phyloP scores from a whole-genome alignment of 2,113 vertebrate genomes.

The Ploceus nigricollis region DNA sequence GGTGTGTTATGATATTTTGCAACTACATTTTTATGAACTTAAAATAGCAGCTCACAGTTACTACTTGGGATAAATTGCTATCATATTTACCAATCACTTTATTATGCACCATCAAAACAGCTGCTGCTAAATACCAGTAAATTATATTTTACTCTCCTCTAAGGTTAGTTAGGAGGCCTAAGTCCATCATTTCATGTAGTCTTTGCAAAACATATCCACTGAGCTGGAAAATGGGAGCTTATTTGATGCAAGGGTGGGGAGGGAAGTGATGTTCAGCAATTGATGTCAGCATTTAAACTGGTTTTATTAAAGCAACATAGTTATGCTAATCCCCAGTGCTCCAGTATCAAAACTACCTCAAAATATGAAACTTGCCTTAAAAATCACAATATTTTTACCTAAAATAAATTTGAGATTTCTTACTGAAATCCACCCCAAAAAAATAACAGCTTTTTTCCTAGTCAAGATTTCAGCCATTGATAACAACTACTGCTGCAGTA shows the following conservation, averaged over 20 bases:
- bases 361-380: not conserved
- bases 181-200: not conserved
- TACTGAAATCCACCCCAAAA: not conserved
- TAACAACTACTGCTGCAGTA: not conserved
- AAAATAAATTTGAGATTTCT: not conserved
- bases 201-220: not conserved
- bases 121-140: constrained; percentile 24
- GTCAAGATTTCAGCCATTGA: not conserved
- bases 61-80: constrained; percentile 60
- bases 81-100: constrained; percentile 40
- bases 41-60: constrained; percentile 59
- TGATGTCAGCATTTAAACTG: not conserved
- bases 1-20: not conserved
- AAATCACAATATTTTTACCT: not conserved
- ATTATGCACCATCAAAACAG: not conserved
- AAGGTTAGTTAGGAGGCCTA: not conserved
- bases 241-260: not conserved
- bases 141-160: constrained; percentile 10
- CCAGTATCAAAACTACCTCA: not conserved
- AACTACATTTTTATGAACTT: constrained; percentile 61
- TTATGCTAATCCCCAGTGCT: not conserved
- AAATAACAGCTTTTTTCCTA: not conserved
- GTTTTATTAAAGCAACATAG: not conserved
- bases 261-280: not conserved
- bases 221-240: not conserved